Evolutionary conservation across 2,797 vertebrate genomes (phyloP).

Genomic region (Eulemur rubriventer): DNA sequence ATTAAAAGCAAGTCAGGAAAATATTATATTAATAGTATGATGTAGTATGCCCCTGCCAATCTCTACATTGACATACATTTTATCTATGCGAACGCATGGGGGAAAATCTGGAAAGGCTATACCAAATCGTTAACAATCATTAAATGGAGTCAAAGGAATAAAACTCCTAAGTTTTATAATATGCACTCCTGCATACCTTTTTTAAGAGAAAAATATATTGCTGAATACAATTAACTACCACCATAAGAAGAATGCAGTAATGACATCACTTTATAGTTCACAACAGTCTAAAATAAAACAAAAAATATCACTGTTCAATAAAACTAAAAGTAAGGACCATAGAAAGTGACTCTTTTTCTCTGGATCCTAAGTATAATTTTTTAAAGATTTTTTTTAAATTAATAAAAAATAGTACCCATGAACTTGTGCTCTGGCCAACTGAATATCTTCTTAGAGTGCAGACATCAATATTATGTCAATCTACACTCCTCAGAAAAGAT

Average conservation of each 20-base stretch:
- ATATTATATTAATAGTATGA: neutral
- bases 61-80: neutral
- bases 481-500: neutral
- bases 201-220: neutral
- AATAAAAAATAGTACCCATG: neutral
- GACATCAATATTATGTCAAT: neutral
- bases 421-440: neutral
- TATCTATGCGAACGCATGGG: neutral
- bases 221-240: conserved; percentile 15
- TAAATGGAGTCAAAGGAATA: neutral
- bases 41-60: neutral
- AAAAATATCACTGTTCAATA: conserved; percentile 1
- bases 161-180: neutral
- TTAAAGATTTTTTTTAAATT: neutral
- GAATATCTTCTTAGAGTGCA: neutral
- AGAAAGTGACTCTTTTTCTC: neutral
- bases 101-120: neutral
- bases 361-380: neutral
- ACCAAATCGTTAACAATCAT: neutral
- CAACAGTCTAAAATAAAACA: neutral
- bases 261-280: neutral
- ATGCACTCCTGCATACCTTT: neutral
- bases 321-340: neutral
- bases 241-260: neutral
- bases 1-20: conserved; percentile 33